Evolutionary conservation across 1,140 invertebrate genomes (phyloP).

Genomic region (Drosophila jambulina): DNA sequence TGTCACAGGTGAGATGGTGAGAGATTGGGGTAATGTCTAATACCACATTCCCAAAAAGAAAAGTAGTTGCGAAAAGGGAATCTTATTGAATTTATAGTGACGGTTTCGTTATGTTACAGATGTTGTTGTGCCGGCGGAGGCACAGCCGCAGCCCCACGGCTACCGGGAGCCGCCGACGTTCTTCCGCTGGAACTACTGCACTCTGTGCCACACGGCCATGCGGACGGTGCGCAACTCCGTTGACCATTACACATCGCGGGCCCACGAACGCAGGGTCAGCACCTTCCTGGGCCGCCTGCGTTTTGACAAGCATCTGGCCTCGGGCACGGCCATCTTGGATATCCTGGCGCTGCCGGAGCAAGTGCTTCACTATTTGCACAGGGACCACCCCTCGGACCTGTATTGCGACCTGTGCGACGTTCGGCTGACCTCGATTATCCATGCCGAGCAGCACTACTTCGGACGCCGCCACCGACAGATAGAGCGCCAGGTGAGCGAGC

Average conservation of each 20-base stretch:
- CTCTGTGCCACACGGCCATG: slow-evolving; percentile 56
- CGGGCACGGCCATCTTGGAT: not conserved
- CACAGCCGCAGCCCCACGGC: not conserved
- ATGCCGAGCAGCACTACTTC: slow-evolving; percentile 85
- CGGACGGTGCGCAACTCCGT: slow-evolving; percentile 70
- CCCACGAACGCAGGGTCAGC: slow-evolving; percentile 85
- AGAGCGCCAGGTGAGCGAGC: slow-evolving; percentile 47
- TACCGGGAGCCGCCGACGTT: slow-evolving; percentile 45
- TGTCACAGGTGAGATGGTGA: slow-evolving; percentile 14
- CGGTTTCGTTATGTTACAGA: not conserved
- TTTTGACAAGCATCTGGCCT: slow-evolving; percentile 17
- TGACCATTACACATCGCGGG: slow-evolving; percentile 85
- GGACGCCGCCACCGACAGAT: slow-evolving; percentile 85
- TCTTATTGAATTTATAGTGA: not conserved
- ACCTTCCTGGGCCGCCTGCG: slow-evolving; percentile 75
- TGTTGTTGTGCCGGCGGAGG: not conserved
- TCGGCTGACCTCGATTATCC: slow-evolving; percentile 83
- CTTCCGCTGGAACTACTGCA: slow-evolving; percentile 65
- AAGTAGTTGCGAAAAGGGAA: not conserved
- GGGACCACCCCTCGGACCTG: slow-evolving; percentile 31
- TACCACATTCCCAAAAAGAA: not conserved
- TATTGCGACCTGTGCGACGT: slow-evolving; percentile 85
- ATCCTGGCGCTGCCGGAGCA: slow-evolving; percentile 32
- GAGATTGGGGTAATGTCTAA: not conserved
- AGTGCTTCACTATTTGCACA: slow-evolving; percentile 40